These are phyloP conservation scores for Asteroscopus sphinx DNA, from an alignment of 2,888 invertebrate species.

Conservation along the genomic window DNA sequence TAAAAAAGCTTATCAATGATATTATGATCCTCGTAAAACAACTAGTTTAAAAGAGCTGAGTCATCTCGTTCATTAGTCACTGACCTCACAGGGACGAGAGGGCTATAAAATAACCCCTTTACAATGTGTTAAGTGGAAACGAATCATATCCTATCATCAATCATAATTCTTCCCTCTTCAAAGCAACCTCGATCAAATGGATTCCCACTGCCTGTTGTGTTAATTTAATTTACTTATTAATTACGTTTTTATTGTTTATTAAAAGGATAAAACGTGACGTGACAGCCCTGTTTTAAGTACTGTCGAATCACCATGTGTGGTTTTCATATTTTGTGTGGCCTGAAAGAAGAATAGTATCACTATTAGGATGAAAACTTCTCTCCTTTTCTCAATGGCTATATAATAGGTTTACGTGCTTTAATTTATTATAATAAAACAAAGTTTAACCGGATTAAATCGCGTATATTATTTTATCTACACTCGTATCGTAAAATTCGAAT, in stretches of 20 bases:
- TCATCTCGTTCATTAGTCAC: slow-evolving; percentile 86
- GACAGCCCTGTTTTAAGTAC: slow-evolving; percentile 8
- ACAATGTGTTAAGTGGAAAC: slow-evolving; percentile 87
- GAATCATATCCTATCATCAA: slow-evolving; percentile 88
- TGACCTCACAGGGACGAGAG: slow-evolving; percentile 82
- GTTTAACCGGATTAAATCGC: too few relatives aligned
- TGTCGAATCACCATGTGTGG: not conserved
- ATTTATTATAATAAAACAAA: too few relatives aligned
- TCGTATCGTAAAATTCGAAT: too few relatives aligned
- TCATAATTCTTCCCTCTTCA: slow-evolving; percentile 83
- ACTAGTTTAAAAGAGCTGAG: slow-evolving; percentile 76
- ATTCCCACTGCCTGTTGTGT: slow-evolving; percentile 68
- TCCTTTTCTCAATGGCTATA: too few relatives aligned
- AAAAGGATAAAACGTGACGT: slow-evolving; percentile 13
- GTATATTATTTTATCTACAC: too few relatives aligned
- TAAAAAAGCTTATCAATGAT: slow-evolving; percentile 58
- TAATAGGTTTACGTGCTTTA: too few relatives aligned
- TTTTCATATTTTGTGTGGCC: too few relatives aligned
- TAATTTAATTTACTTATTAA: slow-evolving; percentile 70
- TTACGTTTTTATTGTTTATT: slow-evolving; percentile 41
- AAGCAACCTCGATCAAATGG: slow-evolving; percentile 66
- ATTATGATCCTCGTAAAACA: slow-evolving; percentile 71
- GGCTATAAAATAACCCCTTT: slow-evolving; percentile 88
- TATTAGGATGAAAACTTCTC: too few relatives aligned
- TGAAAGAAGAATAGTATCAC: too few relatives aligned